Evolutionary conservation across 2,113 vertebrate species (phyloP).

Genomic region (Siniperca knerii): DNA sequence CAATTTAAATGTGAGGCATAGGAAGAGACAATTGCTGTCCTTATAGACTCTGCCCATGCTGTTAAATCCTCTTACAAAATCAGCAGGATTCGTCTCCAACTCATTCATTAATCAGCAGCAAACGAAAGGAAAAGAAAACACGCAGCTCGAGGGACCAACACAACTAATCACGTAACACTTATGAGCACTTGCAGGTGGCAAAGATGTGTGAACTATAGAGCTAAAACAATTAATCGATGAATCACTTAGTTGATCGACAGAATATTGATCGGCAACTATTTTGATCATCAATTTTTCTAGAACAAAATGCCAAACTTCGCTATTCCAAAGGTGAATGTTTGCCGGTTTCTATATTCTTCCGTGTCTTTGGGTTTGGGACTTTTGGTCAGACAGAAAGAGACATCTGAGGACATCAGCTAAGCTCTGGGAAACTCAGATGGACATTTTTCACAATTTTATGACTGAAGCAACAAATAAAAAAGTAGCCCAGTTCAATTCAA

Average conservation of each 20-base stretch:
- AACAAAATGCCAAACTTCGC: neutral
- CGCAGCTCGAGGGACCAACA: neutral
- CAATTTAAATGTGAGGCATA: neutral
- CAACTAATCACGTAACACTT: neutral
- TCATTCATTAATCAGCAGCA: constrained; percentile 36
- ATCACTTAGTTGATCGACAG: neutral
- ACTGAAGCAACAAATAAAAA: no score
- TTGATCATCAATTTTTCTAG: neutral
- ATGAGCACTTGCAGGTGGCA: constrained; percentile 13
- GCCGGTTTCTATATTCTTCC: neutral
- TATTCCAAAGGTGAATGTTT: neutral
- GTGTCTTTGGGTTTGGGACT: neutral
- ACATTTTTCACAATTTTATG: no score
- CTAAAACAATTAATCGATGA: neutral
- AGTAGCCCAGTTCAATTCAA: no score
- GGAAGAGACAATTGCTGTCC: neutral
- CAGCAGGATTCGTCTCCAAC: neutral
- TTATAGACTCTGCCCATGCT: neutral
- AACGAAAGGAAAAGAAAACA: constrained; percentile 26
- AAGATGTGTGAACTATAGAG: neutral
- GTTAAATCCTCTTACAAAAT: neutral
- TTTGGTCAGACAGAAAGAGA: no score
- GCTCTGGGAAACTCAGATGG: no score
- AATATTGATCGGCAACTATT: no score
- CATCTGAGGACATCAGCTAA: no score